Evolutionary conservation across 2,888 invertebrate genomes (phyloP).

Genomic region (Amorpha juglandis): DNA sequence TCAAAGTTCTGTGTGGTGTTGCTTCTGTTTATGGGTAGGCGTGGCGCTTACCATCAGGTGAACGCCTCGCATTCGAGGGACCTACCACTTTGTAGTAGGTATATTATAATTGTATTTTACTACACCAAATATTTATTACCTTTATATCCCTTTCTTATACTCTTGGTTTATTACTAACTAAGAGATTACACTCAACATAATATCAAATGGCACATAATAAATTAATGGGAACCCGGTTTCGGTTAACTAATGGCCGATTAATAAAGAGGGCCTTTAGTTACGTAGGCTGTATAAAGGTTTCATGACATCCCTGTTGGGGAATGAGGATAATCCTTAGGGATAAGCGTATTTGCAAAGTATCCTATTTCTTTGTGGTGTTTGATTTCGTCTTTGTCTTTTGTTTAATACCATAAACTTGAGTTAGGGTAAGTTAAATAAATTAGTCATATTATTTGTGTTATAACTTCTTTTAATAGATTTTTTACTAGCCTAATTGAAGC

Average conservation of each 20-base stretch:
- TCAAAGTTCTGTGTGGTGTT: no score
- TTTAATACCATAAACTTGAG: neutral
- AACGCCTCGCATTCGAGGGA: no score
- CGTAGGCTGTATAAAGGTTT: constrained; percentile 43
- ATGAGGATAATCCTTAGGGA: constrained; percentile 44
- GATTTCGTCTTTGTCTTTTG: constrained; percentile 18
- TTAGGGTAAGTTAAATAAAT: constrained; percentile 8
- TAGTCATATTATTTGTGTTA: neutral
- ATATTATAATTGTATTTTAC: no score
- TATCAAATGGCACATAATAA: constrained; percentile 49
- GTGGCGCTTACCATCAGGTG: no score
- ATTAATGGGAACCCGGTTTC: constrained; percentile 55
- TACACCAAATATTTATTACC: no score
- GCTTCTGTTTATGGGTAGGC: no score
- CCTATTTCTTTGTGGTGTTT: constrained; percentile 41
- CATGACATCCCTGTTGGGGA: constrained; percentile 22
- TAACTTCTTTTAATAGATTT: neutral
- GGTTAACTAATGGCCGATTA: constrained; percentile 71
- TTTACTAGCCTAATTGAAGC: no score
- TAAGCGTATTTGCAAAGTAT: constrained; percentile 46
- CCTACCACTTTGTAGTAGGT: no score
- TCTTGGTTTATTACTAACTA: neutral
- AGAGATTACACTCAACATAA: constrained; percentile 39
- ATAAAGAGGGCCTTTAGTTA: constrained; percentile 55
- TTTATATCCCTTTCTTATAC: no score